These are phyloP conservation scores for Mormyrus hasselquistii DNA, from an alignment of 2,797 vertebrate species.

Conservation along the genomic window DNA sequence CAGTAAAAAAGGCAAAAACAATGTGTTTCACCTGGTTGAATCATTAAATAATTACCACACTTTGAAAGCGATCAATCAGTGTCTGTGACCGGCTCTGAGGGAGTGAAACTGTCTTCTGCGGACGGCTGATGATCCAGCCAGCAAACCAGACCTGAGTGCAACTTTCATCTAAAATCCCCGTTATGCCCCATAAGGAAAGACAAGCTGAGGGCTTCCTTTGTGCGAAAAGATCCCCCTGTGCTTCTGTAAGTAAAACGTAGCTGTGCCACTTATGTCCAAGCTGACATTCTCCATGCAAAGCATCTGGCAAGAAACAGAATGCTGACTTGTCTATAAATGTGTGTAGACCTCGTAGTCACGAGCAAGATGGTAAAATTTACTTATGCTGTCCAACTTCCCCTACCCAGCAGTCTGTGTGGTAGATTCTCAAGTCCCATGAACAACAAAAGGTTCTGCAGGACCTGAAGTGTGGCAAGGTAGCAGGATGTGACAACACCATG, in stretches of 20 bases:
- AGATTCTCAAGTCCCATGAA: not conserved
- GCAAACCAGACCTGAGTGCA: not conserved
- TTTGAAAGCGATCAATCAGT: not conserved
- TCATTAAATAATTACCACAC: not conserved
- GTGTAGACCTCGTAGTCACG: not conserved
- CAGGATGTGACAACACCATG: not conserved
- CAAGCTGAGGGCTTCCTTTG: not conserved
- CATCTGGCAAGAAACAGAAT: not conserved
- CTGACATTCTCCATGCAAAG: not conserved
- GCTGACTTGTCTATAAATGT: not conserved
- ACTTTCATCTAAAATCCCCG: not conserved
- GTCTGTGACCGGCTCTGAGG: not conserved
- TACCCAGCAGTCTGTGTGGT: not conserved
- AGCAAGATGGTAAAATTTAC: not conserved
- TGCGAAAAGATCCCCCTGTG: not conserved
- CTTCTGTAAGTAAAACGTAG: not conserved
- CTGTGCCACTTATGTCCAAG: not conserved
- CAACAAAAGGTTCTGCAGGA: not conserved
- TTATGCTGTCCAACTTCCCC: not conserved
- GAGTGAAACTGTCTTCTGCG: not conserved
- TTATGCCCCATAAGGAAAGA: not conserved
- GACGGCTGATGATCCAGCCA: not conserved
- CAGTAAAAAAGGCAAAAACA: not conserved
- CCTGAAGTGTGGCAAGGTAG: not conserved
- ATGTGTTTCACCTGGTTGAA: not conserved